These are phyloP conservation scores for Diadema setosum DNA, from an alignment of 35 echinoderm and acorn worm genomes.

Conservation along the genomic window DNA sequence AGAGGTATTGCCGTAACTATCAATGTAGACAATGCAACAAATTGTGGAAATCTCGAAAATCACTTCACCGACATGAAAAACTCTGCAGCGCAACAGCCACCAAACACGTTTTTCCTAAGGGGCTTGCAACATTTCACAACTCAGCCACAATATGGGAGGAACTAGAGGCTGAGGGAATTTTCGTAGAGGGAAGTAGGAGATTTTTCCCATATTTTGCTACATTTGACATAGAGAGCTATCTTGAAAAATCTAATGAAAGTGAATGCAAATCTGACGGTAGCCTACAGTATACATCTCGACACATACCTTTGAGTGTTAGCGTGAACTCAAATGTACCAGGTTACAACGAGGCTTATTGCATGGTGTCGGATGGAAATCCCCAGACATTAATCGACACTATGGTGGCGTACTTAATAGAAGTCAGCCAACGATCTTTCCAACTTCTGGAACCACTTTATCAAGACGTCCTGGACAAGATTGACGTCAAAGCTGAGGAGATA, in stretches of 20 bases:
- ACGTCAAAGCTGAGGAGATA: not conserved
- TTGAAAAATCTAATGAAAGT: not conserved
- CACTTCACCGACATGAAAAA: slow-evolving; percentile 20
- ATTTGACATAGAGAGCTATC: slow-evolving; percentile 31
- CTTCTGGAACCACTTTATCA: not conserved
- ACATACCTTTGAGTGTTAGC: not conserved
- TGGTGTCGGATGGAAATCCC: not conserved
- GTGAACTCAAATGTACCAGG: not conserved
- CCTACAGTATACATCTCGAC: not conserved
- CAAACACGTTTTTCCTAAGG: slow-evolving; percentile 15
- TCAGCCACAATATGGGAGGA: not conserved
- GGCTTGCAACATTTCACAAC: not conserved
- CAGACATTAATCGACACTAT: not conserved
- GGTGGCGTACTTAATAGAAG: not conserved
- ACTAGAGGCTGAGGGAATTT: not conserved
- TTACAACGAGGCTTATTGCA: not conserved
- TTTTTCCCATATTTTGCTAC: slow-evolving; percentile 22
- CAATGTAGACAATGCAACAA: slow-evolving; percentile 11
- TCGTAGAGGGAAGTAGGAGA: not conserved
- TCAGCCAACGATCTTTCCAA: not conserved
- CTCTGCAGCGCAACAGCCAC: not conserved
- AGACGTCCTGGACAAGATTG: not conserved
- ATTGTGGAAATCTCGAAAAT: not conserved
- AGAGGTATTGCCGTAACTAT: slow-evolving; percentile 21
- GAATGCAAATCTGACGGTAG: not conserved